Evolutionary conservation across 2,888 invertebrate species (phyloP).

Genomic region (Oligia strigilis): DNA sequence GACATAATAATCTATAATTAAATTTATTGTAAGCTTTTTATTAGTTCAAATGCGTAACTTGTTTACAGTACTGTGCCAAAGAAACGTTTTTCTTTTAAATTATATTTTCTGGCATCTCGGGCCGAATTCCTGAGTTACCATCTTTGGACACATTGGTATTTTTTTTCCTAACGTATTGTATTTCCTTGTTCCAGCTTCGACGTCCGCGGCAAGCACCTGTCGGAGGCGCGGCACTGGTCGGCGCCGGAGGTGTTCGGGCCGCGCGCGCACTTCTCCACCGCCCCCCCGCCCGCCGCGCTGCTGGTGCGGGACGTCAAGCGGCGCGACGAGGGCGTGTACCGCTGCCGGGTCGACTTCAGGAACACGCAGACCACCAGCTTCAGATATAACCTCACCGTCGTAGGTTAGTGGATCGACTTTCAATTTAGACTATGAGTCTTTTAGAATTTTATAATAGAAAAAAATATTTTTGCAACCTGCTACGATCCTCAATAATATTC

Average conservation of each 20-base stretch:
- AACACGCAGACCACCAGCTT: constrained; percentile 97
- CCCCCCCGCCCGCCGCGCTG: constrained; percentile 95
- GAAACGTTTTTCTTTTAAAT: no score
- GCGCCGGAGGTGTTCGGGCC: constrained; percentile 96
- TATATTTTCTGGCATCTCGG: neutral
- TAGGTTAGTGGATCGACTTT: constrained; percentile 23
- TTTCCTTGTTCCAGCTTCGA: constrained; percentile 93
- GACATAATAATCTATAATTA: neutral
- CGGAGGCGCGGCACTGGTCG: constrained; percentile 96
- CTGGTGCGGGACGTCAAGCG: constrained; percentile 94
- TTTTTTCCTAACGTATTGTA: neutral
- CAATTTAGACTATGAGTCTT: neutral
- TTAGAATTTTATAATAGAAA: neutral
- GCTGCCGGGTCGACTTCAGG: constrained; percentile 97
- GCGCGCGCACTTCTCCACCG: constrained; percentile 95
- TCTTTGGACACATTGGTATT: no score
- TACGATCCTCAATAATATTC: neutral
- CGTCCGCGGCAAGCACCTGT: constrained; percentile 95
- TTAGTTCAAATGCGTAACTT: neutral
- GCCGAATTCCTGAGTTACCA: neutral
- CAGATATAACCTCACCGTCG: constrained; percentile 95
- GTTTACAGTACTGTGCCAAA: neutral
- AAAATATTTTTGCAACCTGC: neutral
- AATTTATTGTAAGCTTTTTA: neutral
- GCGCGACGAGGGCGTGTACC: constrained; percentile 96